A percentile compares a stretch with the other conserved stretches of the same genome.
Evolutionary conservation across 2,113 vertebrate species (phyloP).

Genomic region (Entelurus aequoreus): DNA sequence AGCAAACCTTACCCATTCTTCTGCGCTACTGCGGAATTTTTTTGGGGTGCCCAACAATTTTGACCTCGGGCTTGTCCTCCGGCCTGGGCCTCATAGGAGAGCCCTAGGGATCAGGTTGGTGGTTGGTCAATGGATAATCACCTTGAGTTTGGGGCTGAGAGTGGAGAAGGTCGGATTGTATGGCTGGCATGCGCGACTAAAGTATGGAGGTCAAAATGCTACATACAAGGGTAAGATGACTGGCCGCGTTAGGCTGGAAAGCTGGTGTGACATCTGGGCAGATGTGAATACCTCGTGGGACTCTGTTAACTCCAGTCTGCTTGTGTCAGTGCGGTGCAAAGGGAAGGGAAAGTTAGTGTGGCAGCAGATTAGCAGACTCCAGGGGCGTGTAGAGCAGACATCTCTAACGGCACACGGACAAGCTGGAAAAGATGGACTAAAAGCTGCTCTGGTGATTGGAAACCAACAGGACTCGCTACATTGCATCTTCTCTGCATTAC

Average conservation of each 20-base stretch:
- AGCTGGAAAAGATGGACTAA: constrained; percentile 35
- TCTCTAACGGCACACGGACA: constrained; percentile 34
- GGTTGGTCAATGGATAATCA: constrained; percentile 6
- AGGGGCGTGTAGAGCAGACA: neutral
- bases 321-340: constrained; percentile 37
- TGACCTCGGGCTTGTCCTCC: constrained; percentile 35
- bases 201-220: constrained; percentile 7
- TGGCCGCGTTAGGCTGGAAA: constrained; percentile 34
- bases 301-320: constrained; percentile 27
- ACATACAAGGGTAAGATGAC: constrained; percentile 19
- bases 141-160: constrained; percentile 32
- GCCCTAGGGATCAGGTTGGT: constrained; percentile 17
- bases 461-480: constrained; percentile 33
- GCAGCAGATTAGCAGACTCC: constrained; percentile 11
- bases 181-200: constrained; percentile 18
- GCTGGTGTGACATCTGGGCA: constrained; percentile 50
- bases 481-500: constrained; percentile 10
- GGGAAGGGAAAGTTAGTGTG: constrained; percentile 19
- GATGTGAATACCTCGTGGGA: constrained; percentile 18
- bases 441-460: constrained; percentile 30
- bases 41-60: constrained; percentile 29
- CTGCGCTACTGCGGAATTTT: constrained; percentile 20
- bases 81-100: constrained; percentile 27
- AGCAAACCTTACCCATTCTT: constrained; percentile 32
- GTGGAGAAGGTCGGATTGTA: constrained; percentile 31